Base-by-base conservation (phyloP, 2,113 vertebrate genomes). In the Gallinago undulata region DNA sequence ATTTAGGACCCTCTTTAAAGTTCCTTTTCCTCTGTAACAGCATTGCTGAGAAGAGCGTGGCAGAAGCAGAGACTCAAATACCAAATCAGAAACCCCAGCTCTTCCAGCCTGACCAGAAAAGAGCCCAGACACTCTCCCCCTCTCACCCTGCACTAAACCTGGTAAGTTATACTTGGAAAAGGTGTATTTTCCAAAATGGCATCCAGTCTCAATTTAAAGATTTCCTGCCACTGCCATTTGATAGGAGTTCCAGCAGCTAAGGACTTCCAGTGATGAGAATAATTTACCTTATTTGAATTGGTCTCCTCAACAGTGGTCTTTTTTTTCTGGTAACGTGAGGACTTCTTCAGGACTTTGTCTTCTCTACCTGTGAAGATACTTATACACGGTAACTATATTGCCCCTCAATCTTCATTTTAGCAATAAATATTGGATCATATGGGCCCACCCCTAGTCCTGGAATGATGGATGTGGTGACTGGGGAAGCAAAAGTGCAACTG, bases 11-110 rank as follows among this genome's bases (percentile, higher is more conserved):
- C 33, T 51, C 48, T 18, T n/a, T 17, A 21, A 33, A 55, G 51
- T 35, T 37, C 41, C 24, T 83, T 35, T 45, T 19, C 39, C 50
- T 25, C 62, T 31, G 55, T 19, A 19, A 39, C 56, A 55, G 84
- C 23, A 43, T 41, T 4, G 56, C 72, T 48, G 70, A 47, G n/a
- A 16, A 1, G 37, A 67, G 25, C 0, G 0, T 17, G 53, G 47
- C 37, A 56, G 51, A 43, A 85, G 66, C 70, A 83, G 56, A 35
- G 63, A 27, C 47, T 23, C 45, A 41, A 41, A 84, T 6, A 21
- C 33, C 27, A 19, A 30, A 22, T 19, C 27, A 17, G 24, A 13
- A 70, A 19, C 13, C 24, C 1, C 75, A 62, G 45, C 30, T 68
- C 18, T 75, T 63, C 62, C 41, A 41, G 37, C 62, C 82, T 78